Evolutionary conservation across 2,113 vertebrate species (phyloP).

Genomic region (Nestor notabilis): DNA sequence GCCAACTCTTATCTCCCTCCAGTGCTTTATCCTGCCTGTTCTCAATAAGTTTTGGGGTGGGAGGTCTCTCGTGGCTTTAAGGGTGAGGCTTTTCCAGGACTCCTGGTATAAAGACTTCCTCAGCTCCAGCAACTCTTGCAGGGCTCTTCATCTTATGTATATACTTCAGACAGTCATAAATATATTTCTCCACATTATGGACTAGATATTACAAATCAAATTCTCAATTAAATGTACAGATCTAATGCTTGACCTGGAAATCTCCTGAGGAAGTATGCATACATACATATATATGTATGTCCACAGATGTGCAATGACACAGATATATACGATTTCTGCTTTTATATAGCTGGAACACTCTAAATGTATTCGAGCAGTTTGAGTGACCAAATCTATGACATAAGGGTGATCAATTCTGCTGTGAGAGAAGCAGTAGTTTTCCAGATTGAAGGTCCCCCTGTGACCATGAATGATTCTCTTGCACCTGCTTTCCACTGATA

Average conservation of each 20-base stretch:
- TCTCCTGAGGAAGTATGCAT: not conserved
- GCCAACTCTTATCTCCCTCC: not conserved
- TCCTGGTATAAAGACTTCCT: not conserved
- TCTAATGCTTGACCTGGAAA: not conserved
- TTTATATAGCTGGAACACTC: not conserved
- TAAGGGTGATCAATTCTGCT: not conserved
- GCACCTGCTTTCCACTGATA: conserved; percentile 13
- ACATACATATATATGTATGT: too few relatives aligned
- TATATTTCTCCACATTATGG: not conserved
- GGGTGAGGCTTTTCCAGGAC: not conserved
- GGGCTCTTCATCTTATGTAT: not conserved
- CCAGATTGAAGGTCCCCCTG: not conserved
- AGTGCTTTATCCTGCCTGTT: not conserved
- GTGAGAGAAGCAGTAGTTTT: not conserved
- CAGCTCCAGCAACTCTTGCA: not conserved
- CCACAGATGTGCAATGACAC: not conserved
- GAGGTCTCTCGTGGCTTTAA: not conserved
- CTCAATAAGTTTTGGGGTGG: not conserved
- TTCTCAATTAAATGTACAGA: not conserved
- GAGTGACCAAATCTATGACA: not conserved
- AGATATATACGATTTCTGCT: not conserved
- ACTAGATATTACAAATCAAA: not conserved
- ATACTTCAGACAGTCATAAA: not conserved
- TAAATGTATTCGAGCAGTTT: not conserved
- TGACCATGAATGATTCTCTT: not conserved